These are phyloP conservation scores for Tragopan temminckii DNA, from an alignment of 2,797 vertebrate genomes.

Conservation along the genomic window DNA sequence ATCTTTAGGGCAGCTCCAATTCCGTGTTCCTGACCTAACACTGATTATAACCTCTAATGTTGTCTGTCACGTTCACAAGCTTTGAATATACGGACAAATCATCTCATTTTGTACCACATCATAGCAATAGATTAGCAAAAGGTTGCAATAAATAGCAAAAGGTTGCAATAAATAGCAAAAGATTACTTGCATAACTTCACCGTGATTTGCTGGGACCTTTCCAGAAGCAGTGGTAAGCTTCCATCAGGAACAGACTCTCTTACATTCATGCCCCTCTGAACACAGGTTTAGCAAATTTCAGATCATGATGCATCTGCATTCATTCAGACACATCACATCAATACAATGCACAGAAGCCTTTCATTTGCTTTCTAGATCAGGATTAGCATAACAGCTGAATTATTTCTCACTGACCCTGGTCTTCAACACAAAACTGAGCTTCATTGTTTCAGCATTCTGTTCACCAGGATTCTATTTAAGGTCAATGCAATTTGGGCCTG, in stretches of 20 bases:
- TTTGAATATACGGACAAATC: not conserved
- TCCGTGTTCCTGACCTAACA: not conserved
- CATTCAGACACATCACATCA: not conserved
- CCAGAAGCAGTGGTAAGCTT: not conserved
- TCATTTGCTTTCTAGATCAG: constrained; percentile 33
- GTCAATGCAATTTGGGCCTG: constrained; percentile 16
- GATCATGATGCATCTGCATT: not conserved
- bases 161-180: not conserved
- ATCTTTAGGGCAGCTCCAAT: not conserved
- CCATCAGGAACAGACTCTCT: not conserved
- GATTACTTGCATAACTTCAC: not conserved
- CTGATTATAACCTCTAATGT: not conserved
- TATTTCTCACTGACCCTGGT: constrained; percentile 27
- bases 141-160: not conserved
- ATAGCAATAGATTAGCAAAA: not conserved
- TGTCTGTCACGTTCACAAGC: not conserved
- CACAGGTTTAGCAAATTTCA: not conserved
- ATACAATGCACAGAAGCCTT: not conserved
- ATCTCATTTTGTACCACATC: not conserved
- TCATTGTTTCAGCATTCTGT: constrained; percentile 39
- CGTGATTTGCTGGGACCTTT: not conserved
- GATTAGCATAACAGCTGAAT: constrained; percentile 5
- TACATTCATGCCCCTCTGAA: not conserved
- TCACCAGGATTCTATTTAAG: constrained; percentile 24
- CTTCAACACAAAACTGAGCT: constrained; percentile 29